Base-by-base conservation (phyloP, 2,888 invertebrate genomes). In the Platycnemis pennipes region DNA sequence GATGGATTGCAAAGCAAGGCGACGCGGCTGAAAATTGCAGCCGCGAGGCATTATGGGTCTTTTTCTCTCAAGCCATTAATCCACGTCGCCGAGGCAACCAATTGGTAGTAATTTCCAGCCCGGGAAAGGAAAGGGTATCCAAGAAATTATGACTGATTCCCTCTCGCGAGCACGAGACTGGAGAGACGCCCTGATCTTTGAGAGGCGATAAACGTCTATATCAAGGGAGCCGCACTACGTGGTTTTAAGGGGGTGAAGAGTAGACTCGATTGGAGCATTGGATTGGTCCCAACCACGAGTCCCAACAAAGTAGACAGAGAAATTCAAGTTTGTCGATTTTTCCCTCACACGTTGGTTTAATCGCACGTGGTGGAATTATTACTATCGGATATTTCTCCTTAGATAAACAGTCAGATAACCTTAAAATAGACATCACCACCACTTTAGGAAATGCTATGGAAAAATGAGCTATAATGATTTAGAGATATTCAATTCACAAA, bases 11-110 rank as follows among this genome's bases (percentile, higher is more conserved):
- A 37, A 31, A 77, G 77, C 37, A 37, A 77, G 77, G 77, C 77
- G 77, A 77, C 77, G 77, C 16, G 77, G 77, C 26, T 77, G 77
- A 77, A 77, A 77, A 77, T 77, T 77, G 37, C 77, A 37, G 77
- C 77, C 37, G 37, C 77, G 37, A 77, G 37, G 37, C 77, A 37
- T 37, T 77, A 3, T 37, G 31, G 11, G 11, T 77, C n/a, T 37
- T 77, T 77, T 77, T 77, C 31, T 31, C 16, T 37, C 77, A 16
- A 77, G 37, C 37, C 37, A 77, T 77, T 77, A 77, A 77, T 77
- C 77, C 77, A 77, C 77, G 77, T 77, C 77, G 77, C 77, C 37
- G 31, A 37, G 77, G 77, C 77, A 77, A 77, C 37, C 37, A 37
- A 69, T 69, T 77, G 37, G 37, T 37, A 77, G 77, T 77, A 37